Base-by-base conservation (phyloP, 2,888 invertebrate genomes). In the Lasioglossum lativentre region DNA sequence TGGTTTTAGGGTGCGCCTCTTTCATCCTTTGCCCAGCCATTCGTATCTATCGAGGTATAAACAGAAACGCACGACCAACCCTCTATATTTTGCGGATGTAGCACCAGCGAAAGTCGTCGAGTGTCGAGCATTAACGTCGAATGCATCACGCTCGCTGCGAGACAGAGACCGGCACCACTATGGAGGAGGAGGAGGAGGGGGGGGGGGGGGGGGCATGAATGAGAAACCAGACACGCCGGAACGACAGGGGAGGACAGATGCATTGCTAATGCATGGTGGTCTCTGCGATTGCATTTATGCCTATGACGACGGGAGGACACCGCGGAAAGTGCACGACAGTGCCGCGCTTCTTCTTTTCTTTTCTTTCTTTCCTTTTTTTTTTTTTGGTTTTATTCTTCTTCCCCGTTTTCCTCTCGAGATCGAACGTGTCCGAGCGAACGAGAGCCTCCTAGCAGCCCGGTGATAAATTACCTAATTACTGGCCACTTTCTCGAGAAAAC, bases 21-120 rank as follows among this genome's bases (percentile, higher is more conserved):
- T 89, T 90, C 87, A 89, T 90, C 86, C 88, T 80, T 86, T 81
- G 85, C 88, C 78, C 88, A 82, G 82, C 82, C 86, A 90, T 89
- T 90, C 90, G 86, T 87, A 88, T 88, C 88, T 89, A 87, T 89
- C 85, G 90, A 83, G 87, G 87, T 88, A 87, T 86, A 88, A 90
- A 87, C 88, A 87, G 88, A 87, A 88, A 89, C 88, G 86, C 76
- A 84, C 86, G 80, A 71, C 56, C 82, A 72, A 84, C 78, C 82
- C 89, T 80, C 86, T 83, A 72, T 86, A 72, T 86, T 89, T 88
- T 27, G 82, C 82, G 89, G 83, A 71, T 75, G 82, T 63, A 76
- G 73, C 81, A 72, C 74, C 80, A 40, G 34, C 82, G 76, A 59
- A 45, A 83, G 86, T 72, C 78, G 79, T 81, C 83, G 85, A 87